These are phyloP conservation scores for Drosophila busckii DNA, from an alignment of 1,140 invertebrate genomes.

Conservation along the genomic window DNA sequence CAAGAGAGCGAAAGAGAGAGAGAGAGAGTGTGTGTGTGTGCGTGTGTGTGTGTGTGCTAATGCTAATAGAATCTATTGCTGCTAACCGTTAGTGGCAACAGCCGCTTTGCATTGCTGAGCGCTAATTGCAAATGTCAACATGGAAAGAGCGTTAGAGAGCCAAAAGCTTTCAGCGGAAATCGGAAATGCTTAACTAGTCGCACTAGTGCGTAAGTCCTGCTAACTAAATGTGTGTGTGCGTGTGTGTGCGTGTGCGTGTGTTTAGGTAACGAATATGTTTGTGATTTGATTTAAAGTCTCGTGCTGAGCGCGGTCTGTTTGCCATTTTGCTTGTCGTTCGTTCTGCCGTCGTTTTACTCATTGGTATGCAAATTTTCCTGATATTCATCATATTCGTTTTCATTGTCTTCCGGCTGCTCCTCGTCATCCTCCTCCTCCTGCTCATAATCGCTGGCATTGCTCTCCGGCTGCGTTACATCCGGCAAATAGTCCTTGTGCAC, in stretches of 20 bases:
- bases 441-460: conserved; percentile 77
- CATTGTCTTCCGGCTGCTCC: conserved; percentile 70
- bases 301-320: conserved; percentile 26
- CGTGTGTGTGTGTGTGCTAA: conserved; percentile 28
- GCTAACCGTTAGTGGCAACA: conserved; percentile 46
- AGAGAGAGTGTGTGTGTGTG: conserved; percentile 7
- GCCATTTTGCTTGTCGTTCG: conserved; percentile 32
- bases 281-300: conserved; percentile 46
- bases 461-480: conserved; percentile 76
- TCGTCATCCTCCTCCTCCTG: conserved; percentile 78
- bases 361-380: conserved; percentile 79
- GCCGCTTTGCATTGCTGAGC: conserved; percentile 70
- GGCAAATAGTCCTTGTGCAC: conserved; percentile 78
- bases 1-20: not conserved
- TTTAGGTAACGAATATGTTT: conserved; percentile 37
- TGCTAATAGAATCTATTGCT: conserved; percentile 66
- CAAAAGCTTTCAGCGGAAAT: conserved; percentile 53
- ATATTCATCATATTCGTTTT: conserved; percentile 79
- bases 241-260: conserved; percentile 2
- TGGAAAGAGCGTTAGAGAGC: conserved; percentile 48
- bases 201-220: too few species aligned
- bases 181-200: conserved; percentile 73
- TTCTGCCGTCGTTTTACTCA: conserved; percentile 56
- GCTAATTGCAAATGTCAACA: conserved; percentile 75
- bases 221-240: conserved; percentile 8